Evolutionary conservation across 1,140 invertebrate species (phyloP).

Genomic region (Mya arenaria): DNA sequence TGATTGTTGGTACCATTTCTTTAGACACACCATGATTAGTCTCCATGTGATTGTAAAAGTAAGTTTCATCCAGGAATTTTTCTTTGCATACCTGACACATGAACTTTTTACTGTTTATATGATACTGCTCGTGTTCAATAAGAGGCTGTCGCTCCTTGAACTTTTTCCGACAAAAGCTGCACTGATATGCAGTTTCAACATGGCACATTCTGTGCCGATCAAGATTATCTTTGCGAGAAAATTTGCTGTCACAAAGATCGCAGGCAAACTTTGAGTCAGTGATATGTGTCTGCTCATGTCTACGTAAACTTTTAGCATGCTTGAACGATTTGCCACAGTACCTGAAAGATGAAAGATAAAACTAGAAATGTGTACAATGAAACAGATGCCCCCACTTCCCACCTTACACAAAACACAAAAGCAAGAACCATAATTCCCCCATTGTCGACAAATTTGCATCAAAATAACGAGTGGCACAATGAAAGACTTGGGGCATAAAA

Average conservation of each 20-base stretch:
- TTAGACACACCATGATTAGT: constrained; percentile 21
- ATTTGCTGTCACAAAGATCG: constrained; percentile 49
- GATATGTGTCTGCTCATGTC: constrained; percentile 37
- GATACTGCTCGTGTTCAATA: constrained; percentile 43
- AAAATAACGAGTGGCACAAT: no score
- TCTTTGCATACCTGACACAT: constrained; percentile 43
- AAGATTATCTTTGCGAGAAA: constrained; percentile 49
- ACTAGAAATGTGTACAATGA: neutral
- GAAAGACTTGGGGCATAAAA: no score
- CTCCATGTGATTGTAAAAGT: constrained; percentile 53
- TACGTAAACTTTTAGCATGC: constrained; percentile 53
- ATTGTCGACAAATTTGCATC: no score
- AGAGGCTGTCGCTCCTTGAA: constrained; percentile 39
- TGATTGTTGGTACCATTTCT: constrained; percentile 26
- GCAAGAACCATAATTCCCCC: no score
- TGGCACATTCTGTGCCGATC: constrained; percentile 53
- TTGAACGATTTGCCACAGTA: constrained; percentile 48
- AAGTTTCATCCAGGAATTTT: constrained; percentile 34
- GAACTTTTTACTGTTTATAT: constrained; percentile 33
- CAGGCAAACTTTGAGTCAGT: constrained; percentile 36
- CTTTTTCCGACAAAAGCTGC: constrained; percentile 43
- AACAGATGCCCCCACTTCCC: no score
- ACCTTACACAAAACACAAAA: no score
- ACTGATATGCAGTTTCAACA: constrained; percentile 23
- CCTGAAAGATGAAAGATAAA: constrained; percentile 22